Conservation (phyloP, 2,797 vertebrate species). For the Nyctibius grandis region DNA sequence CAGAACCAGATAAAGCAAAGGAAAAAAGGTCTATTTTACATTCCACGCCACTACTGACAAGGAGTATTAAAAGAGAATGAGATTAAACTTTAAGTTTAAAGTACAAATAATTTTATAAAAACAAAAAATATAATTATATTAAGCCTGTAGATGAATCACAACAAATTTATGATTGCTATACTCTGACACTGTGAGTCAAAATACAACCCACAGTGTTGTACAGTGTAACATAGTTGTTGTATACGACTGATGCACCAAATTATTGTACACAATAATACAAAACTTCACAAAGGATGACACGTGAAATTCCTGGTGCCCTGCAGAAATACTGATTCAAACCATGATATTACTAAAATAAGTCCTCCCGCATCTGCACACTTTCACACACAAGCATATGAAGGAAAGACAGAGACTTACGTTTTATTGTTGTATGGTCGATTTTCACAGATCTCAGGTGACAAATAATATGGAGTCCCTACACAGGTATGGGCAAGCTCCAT, state of each 20-base stretch:
- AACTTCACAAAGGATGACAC: not conserved
- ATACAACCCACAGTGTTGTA: not conserved
- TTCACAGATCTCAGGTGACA: slow-evolving; percentile 95
- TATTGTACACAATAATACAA: not conserved
- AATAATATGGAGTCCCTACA: slow-evolving; percentile 89
- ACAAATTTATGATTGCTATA: not conserved
- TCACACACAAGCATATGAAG: not conserved
- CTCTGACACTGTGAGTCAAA: not conserved
- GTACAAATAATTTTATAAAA: not conserved
- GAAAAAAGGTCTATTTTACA: not conserved
- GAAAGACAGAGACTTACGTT: slow-evolving; percentile 76
- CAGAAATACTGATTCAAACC: not conserved
- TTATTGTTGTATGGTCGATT: slow-evolving; percentile 91
- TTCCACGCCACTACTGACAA: not conserved
- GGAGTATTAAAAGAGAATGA: not conserved
- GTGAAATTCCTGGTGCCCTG: not conserved
- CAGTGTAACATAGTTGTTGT: not conserved
- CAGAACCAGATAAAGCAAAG: not conserved
- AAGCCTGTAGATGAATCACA: not conserved
- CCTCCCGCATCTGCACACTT: not conserved
- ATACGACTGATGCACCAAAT: not conserved
- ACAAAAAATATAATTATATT: not conserved
- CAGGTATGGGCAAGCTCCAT: slow-evolving; percentile 86
- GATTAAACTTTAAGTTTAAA: not conserved
- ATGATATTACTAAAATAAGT: not conserved